Evolutionary conservation across 2,113 vertebrate genomes (phyloP).

Genomic region (Hypocryptadius cinnamomeus): DNA sequence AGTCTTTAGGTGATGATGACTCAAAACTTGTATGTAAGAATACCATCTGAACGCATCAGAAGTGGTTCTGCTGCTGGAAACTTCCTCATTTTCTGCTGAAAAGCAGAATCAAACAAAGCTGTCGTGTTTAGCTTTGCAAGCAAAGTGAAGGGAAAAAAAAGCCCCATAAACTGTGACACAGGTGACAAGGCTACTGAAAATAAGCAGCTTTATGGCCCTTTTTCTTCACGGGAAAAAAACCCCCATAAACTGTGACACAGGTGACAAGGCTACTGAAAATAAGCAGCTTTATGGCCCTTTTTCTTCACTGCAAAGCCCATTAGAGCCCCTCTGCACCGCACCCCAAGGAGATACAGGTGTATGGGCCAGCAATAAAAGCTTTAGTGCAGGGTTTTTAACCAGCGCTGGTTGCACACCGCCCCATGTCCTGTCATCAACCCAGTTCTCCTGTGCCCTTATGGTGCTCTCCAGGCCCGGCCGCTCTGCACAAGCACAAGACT

Average conservation of each 20-base stretch:
- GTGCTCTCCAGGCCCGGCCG: neutral
- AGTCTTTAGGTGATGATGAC: neutral
- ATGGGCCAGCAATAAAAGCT: fast-evolving
- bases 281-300: fast-evolving
- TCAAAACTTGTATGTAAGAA: fast-evolving
- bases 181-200: neutral
- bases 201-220: fast-evolving
- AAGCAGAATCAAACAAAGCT: neutral
- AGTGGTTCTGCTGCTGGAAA: neutral
- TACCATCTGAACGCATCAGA: fast-evolving
- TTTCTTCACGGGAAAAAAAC: too few relatives aligned
- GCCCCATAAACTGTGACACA: neutral
- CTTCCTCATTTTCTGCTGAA: neutral
- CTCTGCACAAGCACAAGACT: neutral
- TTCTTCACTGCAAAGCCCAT: fast-evolving
- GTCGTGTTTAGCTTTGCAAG: neutral
- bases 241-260: neutral
- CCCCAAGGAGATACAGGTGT: fast-evolving
- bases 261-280: fast-evolving
- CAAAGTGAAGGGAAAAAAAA: fast-evolving
- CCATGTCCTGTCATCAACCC: fast-evolving
- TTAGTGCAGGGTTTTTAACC: neutral
- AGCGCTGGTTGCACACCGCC: neutral
- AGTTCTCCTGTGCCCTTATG: fast-evolving
- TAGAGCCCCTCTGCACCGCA: fast-evolving